Evolutionary conservation across 2,888 invertebrate genomes (phyloP), one percentile per base, ranked within the genome.

Genomic region (Drosophila tripunctata): DNA sequence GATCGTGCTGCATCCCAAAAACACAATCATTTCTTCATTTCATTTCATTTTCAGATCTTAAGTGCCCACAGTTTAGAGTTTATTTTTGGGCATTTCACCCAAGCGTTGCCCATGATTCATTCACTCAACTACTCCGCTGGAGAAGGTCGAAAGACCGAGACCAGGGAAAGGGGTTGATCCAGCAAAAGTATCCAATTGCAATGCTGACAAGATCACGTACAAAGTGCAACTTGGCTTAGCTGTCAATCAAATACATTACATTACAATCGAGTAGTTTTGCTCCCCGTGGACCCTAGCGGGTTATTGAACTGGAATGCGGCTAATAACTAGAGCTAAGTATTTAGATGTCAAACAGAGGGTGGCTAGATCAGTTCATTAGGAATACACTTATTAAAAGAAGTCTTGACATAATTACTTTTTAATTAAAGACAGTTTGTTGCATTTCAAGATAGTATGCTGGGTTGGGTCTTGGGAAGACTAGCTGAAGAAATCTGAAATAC

Each of bases 141-240:
- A 27, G 10, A 10, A 27, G 27, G 27, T 27, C 8, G 27, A 3
- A 21, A 21, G 21, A 4, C 21, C 3, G 21, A 21, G 48, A 45
- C 52, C 19, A 15, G 15, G 24, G 47, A 21, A 24, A 30, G 35
- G 45, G 50, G 41, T 44, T 48, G 33, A 14, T 19, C 12, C 55
- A 41, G 45, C 38, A 70, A 62, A 61, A 61, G 87, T 82, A 87
- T 85, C 87, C 68, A 82, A 74, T 85, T 87, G 76, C 87, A 87
- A 76, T 63, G 76, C 76, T 77, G 78, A 84, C 84, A 83, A 83
- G 67, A 83, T 86, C 84, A 84, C 84, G 84, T 78, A 73, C 84
- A 82, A 74, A 71, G 75, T 78, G 78, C 73, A 78, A 71, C 67
- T 81, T 57, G 58, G 63, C 51, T 74, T 47, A 41, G 67, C 81